A percentile compares a stretch with the other conserved stretches of the same genome.
phyloP scores from a whole-genome alignment of 2,797 vertebrate genomes.

The Glossophaga mutica region DNA sequence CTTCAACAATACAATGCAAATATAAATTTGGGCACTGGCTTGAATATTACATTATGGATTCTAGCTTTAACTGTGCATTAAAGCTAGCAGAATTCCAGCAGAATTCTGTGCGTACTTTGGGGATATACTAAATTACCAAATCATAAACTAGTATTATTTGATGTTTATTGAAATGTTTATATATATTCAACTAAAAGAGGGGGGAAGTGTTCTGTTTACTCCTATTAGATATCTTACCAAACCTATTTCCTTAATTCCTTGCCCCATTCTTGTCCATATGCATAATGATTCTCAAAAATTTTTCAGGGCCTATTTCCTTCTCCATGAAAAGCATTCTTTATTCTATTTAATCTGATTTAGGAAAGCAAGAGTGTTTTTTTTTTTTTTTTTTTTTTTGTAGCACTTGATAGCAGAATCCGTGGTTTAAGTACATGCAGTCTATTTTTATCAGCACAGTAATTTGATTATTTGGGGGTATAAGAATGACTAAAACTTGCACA shows the following conservation, averaged over 20 bases:
- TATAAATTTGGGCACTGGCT: background rate
- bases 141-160: background rate
- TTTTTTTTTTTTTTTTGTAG: no score
- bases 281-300: background rate
- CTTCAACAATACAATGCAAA: background rate
- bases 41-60: background rate
- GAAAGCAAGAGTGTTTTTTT: conserved; percentile 32
- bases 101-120: background rate
- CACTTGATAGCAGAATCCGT: background rate
- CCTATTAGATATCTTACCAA: background rate
- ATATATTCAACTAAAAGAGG: background rate
- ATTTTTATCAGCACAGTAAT: conserved; percentile 43
- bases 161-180: conserved; percentile 7
- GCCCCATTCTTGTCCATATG: background rate
- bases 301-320: background rate
- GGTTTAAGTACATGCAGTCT: background rate
- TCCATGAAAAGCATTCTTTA: conserved; percentile 1
- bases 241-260: background rate
- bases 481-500: conserved; percentile 31
- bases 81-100: background rate
- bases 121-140: background rate
- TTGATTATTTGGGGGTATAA: conserved; percentile 1
- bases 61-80: background rate
- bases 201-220: background rate
- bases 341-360: conserved; percentile 42